Base-by-base conservation (phyloP, 2,797 vertebrate species). In the Eidolon dupreanum region DNA sequence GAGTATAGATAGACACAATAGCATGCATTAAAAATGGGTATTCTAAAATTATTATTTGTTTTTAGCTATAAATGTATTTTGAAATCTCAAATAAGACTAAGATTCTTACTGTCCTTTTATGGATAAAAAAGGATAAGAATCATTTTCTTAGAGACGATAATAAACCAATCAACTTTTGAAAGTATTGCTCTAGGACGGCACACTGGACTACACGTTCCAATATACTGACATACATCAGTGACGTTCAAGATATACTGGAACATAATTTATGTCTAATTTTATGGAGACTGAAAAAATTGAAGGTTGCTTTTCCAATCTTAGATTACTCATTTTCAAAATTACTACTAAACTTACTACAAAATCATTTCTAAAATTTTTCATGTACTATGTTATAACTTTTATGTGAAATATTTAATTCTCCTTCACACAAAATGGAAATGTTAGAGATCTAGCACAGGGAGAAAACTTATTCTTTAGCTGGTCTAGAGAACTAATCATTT, bases 1-100 rank as follows among this genome's bases (percentile, higher is more conserved):
- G 11, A 79, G 8, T 55, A 74, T 0, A 28, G 13, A 6, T 8
- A 86, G 28, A 41, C 9, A 82, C 26, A 75, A 59, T 0, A 82
- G 41, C 43, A 63, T 22, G 12, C n/a, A 41, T 82, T 94, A 89
- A 82, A 93, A 83, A 57, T 24, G 26, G 16, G 16, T 61, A 73
- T 79, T 90, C 31, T 83, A 79, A 95, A 94, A 61, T 77, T 93
- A 91, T 84, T 66, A 51, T 90, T 84, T 79, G 8, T 88, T 70
- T 94, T 92, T 90, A 78, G 55, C 70, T 93, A 63, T 66, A 78
- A 89, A 83, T 38, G 4, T 26, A 59, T 68, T 93, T 55, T 96
- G 20, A 79, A 97, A 95, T 92, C 28, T 57, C 17, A 96, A 87
- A 28, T 70, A 90, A 79, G 22, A 94, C 59, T 75, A 82, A 75